Evolutionary conservation across 2,113 vertebrate genomes (phyloP).

Genomic region (Leucoraja erinaceus): DNA sequence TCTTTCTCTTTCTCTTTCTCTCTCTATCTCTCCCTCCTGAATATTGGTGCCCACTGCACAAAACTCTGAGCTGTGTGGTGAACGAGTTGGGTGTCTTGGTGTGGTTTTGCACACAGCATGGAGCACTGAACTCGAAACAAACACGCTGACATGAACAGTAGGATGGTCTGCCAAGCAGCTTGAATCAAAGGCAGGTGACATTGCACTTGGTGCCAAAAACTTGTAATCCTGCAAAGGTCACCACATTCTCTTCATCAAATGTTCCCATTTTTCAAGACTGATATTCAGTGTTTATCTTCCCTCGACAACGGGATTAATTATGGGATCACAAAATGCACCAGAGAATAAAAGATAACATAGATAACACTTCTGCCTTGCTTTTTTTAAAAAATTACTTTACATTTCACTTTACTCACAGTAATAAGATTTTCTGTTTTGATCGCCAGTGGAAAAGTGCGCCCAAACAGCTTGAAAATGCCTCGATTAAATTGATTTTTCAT

Average conservation of each 20-base stretch:
- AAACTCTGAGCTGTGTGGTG: not conserved
- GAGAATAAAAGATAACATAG: not conserved
- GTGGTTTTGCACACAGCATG: not conserved
- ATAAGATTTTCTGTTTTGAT: not conserved
- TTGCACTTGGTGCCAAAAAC: not conserved
- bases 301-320: too few species aligned
- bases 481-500: not conserved
- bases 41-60: too few species aligned
- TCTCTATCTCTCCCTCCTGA: too few species aligned
- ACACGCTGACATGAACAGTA: not conserved
- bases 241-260: not conserved
- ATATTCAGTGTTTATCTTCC: not conserved
- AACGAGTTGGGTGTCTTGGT: not conserved
- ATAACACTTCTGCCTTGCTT: too few species aligned
- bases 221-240: not conserved
- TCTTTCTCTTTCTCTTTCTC: not conserved
- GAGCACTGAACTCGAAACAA: not conserved
- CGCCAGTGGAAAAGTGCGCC: not conserved
- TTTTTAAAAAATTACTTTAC: too few species aligned
- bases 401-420: not conserved
- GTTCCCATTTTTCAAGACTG: not conserved
- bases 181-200: not conserved
- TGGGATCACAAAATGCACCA: not conserved
- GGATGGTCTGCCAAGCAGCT: not conserved
- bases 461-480: not conserved